Conservation (phyloP, 37 sponge, comb jelly and placozoan genomes). For the Cliona cf. orientalis region DNA sequence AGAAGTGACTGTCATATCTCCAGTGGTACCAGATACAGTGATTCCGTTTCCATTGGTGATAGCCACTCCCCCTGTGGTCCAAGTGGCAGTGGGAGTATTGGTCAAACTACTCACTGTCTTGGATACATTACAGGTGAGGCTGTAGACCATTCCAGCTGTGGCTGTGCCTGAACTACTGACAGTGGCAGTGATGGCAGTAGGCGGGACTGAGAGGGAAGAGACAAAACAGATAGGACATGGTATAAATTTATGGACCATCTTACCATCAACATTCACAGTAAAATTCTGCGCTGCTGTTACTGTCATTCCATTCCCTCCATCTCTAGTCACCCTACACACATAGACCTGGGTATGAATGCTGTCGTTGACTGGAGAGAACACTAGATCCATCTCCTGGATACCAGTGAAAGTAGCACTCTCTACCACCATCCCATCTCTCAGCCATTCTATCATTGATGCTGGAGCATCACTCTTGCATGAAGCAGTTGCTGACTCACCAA, state of each 20-base stretch:
- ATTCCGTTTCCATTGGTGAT: neutral
- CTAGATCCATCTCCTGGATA: too few species aligned
- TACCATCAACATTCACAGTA: constrained; percentile 6
- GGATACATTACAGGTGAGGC: constrained; percentile 32
- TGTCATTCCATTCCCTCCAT: too few species aligned
- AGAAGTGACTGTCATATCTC: neutral
- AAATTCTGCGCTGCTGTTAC: neutral
- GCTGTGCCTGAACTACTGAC: constrained; percentile 18
- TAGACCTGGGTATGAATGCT: too few species aligned
- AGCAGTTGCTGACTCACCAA: neutral
- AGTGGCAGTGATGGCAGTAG: neutral
- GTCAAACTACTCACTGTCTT: neutral
- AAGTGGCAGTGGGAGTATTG: constrained; percentile 1
- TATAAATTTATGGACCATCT: neutral
- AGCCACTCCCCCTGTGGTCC: neutral
- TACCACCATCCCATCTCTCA: too few species aligned
- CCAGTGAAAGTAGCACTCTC: too few species aligned
- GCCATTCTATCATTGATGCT: constrained; percentile 8
- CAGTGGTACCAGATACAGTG: neutral
- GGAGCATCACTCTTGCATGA: constrained; percentile 5
- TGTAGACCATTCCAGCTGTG: constrained; percentile 29
- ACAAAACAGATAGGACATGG: neutral
- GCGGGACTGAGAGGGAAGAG: neutral
- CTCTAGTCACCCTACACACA: neutral
- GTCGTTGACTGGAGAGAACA: too few species aligned